Evolutionary conservation across 2,888 invertebrate genomes (phyloP).

Genomic region (Polydrusus cervinus): DNA sequence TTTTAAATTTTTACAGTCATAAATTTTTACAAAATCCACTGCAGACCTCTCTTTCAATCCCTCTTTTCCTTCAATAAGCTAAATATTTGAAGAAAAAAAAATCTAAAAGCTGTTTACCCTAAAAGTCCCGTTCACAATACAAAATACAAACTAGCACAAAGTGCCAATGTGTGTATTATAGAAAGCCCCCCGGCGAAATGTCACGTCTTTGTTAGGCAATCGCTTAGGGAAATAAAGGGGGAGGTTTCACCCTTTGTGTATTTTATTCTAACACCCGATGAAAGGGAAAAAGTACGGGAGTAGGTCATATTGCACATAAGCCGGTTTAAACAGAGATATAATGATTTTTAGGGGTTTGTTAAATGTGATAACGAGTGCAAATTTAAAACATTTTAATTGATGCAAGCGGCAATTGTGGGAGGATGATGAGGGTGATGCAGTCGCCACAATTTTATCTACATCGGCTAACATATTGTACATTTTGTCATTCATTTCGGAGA

Average conservation of each 20-base stretch:
- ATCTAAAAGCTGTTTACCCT: not conserved
- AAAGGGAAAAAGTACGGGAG: constrained; percentile 11
- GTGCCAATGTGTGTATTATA: constrained; percentile 32
- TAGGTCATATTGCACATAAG: constrained; percentile 22
- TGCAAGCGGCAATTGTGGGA: too few species aligned
- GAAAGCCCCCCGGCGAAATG: constrained; percentile 24
- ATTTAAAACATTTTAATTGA: not conserved
- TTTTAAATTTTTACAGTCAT: too few species aligned
- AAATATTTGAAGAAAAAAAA: too few species aligned
- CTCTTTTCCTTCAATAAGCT: too few species aligned
- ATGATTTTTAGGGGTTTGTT: not conserved
- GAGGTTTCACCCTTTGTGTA: constrained; percentile 25
- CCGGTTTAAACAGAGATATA: constrained; percentile 10
- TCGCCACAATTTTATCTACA: too few species aligned
- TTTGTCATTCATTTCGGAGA: too few species aligned
- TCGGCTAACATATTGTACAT: too few species aligned
- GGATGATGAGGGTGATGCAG: too few species aligned
- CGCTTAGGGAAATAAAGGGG: constrained; percentile 34
- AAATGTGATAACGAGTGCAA: not conserved
- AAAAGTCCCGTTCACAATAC: not conserved
- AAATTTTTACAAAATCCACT: too few species aligned
- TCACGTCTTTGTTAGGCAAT: constrained; percentile 34
- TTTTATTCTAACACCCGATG: constrained; percentile 14
- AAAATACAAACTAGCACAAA: constrained; percentile 21
- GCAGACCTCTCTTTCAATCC: too few species aligned